These are phyloP conservation scores for Nyctibius grandis DNA, from an alignment of 2,797 vertebrate species.

Conservation along the genomic window DNA sequence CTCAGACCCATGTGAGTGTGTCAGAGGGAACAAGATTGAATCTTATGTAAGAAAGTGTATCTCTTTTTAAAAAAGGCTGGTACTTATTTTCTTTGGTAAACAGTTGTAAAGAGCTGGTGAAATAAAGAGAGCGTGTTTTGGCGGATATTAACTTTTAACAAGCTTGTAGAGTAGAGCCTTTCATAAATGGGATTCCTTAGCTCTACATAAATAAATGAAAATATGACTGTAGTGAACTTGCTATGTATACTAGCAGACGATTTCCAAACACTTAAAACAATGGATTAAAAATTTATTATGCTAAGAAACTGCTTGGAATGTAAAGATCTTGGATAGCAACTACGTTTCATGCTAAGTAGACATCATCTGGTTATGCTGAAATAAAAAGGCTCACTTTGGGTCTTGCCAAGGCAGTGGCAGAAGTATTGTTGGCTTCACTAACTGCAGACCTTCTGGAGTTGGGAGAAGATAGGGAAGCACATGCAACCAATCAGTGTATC, in stretches of 20 bases:
- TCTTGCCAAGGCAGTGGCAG: not conserved
- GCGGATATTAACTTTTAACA: not conserved
- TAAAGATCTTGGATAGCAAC: not conserved
- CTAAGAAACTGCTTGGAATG: not conserved
- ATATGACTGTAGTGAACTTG: not conserved
- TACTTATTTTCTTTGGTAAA: not conserved
- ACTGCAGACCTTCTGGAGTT: not conserved
- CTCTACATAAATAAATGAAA: not conserved
- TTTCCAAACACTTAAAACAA: not conserved
- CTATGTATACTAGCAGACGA: not conserved
- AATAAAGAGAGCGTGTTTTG: not conserved
- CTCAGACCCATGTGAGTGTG: not conserved
- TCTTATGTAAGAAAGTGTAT: not conserved
- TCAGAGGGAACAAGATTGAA: not conserved
- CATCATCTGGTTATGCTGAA: not conserved
- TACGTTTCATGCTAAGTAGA: not conserved
- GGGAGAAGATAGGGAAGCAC: not conserved
- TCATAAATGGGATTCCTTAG: not conserved
- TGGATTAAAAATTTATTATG: not conserved
- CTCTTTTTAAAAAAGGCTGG: not conserved
- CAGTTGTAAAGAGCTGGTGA: not conserved
- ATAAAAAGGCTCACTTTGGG: not conserved
- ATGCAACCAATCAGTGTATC: accelerated
- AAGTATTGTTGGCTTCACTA: accelerated
- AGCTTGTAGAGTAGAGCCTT: not conserved